phyloP scores from a whole-genome alignment of 2,113 vertebrate genomes.

The Raja brachyura region DNA sequence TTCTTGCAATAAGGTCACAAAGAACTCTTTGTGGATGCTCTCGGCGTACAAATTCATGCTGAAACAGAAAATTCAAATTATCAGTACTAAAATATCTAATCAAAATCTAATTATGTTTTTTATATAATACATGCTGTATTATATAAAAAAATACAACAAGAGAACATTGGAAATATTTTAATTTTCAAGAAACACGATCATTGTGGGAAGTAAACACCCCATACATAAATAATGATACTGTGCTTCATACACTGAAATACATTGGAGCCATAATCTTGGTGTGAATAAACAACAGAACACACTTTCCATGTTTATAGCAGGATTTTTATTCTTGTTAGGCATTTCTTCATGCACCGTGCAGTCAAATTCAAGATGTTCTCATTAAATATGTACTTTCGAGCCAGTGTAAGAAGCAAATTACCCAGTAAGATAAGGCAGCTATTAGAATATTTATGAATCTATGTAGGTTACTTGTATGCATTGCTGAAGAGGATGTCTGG shows the following conservation, averaged over 20 bases:
- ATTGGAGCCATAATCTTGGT: background rate
- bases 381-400: constrained; percentile 8
- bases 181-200: background rate
- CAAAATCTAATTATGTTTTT: background rate
- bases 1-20: constrained; percentile 91
- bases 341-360: background rate
- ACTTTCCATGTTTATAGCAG: background rate
- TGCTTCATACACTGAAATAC: background rate
- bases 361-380: background rate
- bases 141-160: background rate
- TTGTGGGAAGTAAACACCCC: background rate
- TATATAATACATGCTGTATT: background rate
- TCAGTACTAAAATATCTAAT: background rate
- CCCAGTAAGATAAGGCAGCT: background rate
- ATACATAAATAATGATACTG: background rate
- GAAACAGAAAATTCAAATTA: constrained; percentile 37
- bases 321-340: constrained; percentile 17
- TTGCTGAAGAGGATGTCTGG: background rate
- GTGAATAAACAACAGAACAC: background rate
- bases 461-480: background rate
- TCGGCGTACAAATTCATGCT: constrained; percentile 90
- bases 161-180: background rate
- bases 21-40: constrained; percentile 79
- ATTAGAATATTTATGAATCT: background rate
- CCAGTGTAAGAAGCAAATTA: background rate